Evolutionary conservation across 2,113 vertebrate genomes (phyloP), one percentile per base, ranked within the genome.

Genomic region (Puffinus mauretanicus): DNA sequence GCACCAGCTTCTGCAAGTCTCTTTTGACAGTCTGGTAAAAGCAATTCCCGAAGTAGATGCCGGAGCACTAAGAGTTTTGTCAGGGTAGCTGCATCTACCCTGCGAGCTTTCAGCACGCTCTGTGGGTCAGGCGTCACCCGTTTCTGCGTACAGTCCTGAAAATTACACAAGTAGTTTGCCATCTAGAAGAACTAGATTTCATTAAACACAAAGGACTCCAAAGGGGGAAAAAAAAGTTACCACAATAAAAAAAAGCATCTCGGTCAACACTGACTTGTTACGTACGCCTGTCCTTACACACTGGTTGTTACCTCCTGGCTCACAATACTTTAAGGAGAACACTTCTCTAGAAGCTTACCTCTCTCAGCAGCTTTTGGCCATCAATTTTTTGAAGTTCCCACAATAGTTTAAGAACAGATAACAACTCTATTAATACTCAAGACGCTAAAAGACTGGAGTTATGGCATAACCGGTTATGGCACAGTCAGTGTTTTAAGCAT

Each of bases 281-380:
- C 5, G 10, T 3, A 4, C 5, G 7, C 60, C 40, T 4, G 19
- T 49, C 52, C 52, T 67, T 10, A 38, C 42, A 5, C 11, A 2
- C 49, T 9, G 25, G 25, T n/a, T 6, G 9, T 19, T 10, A 30
- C 36, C 44, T 44, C 0, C 44, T 6, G 69, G 20, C 58, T 66
- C 20, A 3, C 13, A 3, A 6, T 8, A 19, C 34, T 55, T 12
- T 1, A 3, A 71, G 36, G 21, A 44, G 26, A 51, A 52, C 1
- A 4, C 44, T 60, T 10, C 51, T 29, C 58, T 25, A 4, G 36
- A 25, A 66, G 51, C 67, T 26, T 3, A 3, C 30, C 66, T 44
- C 55, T 42, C 49, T 24, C 29, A 4, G 27, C 17, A 72, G 25
- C 61, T 27, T 76, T 44, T 46, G 54, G 38, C 54, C 38, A 20